Percentiles rank a stretch among this genome's conserved stretches.
These are phyloP conservation scores for Drosophila quasianomalipes DNA, from an alignment of 2,888 invertebrate genomes.

Conservation along the genomic window DNA sequence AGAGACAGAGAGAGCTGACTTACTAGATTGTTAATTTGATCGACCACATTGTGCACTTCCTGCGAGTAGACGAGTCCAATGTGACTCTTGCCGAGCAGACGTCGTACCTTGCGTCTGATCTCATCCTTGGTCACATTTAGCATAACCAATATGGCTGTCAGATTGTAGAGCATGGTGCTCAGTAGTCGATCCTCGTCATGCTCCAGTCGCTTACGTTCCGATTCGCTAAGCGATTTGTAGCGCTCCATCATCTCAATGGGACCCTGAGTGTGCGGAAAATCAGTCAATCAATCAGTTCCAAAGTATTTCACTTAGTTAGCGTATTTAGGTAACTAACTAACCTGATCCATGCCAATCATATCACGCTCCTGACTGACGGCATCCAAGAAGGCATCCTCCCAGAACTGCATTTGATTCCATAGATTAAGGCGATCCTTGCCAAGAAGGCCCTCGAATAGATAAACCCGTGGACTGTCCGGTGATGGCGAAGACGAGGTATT, in stretches of 20 bases:
- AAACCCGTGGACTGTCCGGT: slow-evolving; percentile 95
- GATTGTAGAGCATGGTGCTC: slow-evolving; percentile 97
- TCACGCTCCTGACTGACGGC: slow-evolving; percentile 99
- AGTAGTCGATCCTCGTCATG: slow-evolving; percentile 98
- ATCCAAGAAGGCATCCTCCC: slow-evolving; percentile 99
- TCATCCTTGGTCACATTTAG: slow-evolving; percentile 94
- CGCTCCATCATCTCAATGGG: slow-evolving; percentile 99
- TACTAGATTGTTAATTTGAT: slow-evolving; percentile 97
- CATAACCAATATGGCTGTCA: slow-evolving; percentile 98
- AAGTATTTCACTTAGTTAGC: background rate
- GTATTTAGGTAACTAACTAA: slow-evolving; percentile 54
- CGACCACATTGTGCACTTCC: slow-evolving; percentile 97
- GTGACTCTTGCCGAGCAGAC: slow-evolving; percentile 98
- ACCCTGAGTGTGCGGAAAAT: slow-evolving; percentile 86
- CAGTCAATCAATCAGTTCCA: background rate
- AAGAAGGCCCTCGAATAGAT: slow-evolving; percentile 94
- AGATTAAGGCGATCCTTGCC: slow-evolving; percentile 90
- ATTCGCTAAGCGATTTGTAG: slow-evolving; percentile 96
- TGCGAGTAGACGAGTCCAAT: slow-evolving; percentile 99
- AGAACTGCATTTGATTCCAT: slow-evolving; percentile 99
- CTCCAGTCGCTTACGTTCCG: slow-evolving; percentile 96
- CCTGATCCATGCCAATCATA: slow-evolving; percentile 99
- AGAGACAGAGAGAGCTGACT: slow-evolving; percentile 80
- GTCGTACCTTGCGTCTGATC: slow-evolving; percentile 93
- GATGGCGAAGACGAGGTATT: slow-evolving; percentile 93